Conservation (phyloP, 2,797 vertebrate genomes). For the Oreochromis mossambicus region DNA sequence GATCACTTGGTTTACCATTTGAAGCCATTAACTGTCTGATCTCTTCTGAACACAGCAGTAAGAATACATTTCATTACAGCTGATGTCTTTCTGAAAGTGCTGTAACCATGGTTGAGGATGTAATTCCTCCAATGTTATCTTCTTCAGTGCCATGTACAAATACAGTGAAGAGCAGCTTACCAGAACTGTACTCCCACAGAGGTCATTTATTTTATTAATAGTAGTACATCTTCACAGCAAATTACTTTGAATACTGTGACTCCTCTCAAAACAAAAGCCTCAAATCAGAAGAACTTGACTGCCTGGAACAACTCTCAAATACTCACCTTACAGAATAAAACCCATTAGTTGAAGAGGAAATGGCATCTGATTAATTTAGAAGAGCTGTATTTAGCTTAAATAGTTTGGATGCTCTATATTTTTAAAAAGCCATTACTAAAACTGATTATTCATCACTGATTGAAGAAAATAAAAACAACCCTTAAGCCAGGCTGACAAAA, state of each 20-base stretch:
- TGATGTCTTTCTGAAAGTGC: neutral
- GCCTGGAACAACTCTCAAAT: accelerated
- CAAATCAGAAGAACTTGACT: neutral
- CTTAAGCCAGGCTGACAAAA: neutral
- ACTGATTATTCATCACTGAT: neutral
- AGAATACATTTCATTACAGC: neutral
- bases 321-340: neutral
- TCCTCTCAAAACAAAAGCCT: neutral
- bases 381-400: neutral
- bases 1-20: neutral
- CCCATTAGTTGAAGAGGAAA: neutral
- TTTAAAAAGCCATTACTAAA: neutral
- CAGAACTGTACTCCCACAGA: neutral
- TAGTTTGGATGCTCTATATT: neutral
- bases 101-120: accelerated
- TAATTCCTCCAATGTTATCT: neutral
- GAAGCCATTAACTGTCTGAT: neutral
- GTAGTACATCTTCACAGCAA: neutral
- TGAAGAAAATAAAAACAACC: neutral
- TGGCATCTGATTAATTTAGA: neutral
- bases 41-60: neutral
- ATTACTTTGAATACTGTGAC: neutral
- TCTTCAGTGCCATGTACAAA: neutral
- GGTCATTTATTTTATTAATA: neutral
- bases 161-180: neutral